Base-by-base conservation (phyloP, 2,888 invertebrate genomes). In the Drosophila picticornis region DNA sequence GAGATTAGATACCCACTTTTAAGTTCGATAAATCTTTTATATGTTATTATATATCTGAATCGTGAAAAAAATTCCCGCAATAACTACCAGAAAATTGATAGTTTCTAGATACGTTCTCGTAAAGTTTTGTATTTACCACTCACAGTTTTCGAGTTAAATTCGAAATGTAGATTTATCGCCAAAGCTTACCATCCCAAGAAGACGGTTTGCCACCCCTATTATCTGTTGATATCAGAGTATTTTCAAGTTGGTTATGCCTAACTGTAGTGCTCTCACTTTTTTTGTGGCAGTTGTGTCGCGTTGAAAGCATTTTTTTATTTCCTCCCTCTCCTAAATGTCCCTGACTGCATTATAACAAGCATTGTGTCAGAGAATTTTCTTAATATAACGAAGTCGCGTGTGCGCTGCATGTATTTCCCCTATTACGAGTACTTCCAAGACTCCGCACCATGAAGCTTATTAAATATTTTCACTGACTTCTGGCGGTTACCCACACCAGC, bases 301-400 rank as follows among this genome's bases (percentile, higher is more conserved):
- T 58, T 83, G 75, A 66, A 73, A 81, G 73, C 48, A 56, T 64
- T 69, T 66, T n/a, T 51, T 19, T 55, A 46, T 36, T 60, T 34
- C 53, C 36, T 51, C 63, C 40, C 56, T 56, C 51, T 68, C 25
- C 71, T 60, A 71, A 73, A 72, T 90, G 77, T 87, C 90, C 82
- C 84, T 82, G 90, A 88, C 85, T 84, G 75, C 67, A 72, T 76
- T 77, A 70, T 75, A 74, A 70, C 76, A 76, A 83, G 72, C 56
- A 50, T 55, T 52, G 29, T 50, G 58, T 53, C 40, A 71, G 13
- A 57, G 43, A 73, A 77, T 79, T 79, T 83, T 80, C 82, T 60
- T 72, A 77, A 80, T 83, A 85, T 81, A 80, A 67, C 60, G 60
- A 72, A 80, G 58, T 85, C 74, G 88, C 85, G 86, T 85, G 84